Evolutionary conservation across 2,888 invertebrate genomes (phyloP).

Genomic region (Xylota sylvarum): DNA sequence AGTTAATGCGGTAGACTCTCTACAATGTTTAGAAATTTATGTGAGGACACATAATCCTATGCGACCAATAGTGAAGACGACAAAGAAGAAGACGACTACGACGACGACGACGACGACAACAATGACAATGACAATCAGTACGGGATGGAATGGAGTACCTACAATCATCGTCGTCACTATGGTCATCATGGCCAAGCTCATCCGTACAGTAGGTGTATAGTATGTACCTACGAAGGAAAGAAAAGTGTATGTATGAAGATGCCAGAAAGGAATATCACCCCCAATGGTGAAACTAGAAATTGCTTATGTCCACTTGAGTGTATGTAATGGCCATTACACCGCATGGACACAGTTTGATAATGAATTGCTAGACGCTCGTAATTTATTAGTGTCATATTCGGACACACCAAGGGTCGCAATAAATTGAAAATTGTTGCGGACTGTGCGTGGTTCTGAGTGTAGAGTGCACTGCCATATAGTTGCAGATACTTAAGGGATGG

Average conservation of each 20-base stretch:
- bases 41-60: slow-evolving; percentile 53
- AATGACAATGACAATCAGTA: slow-evolving; percentile 5
- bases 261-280: slow-evolving; percentile 23
- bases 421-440: slow-evolving; percentile 53
- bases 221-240: background rate
- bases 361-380: slow-evolving; percentile 62
- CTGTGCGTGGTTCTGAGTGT: slow-evolving; percentile 18
- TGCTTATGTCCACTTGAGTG: slow-evolving; percentile 61
- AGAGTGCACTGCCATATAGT: background rate
- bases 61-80: slow-evolving; percentile 35
- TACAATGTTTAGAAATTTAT: slow-evolving; percentile 65
- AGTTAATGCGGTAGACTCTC: slow-evolving; percentile 41
- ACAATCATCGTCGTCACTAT: slow-evolving; percentile 46
- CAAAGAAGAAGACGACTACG: slow-evolving; percentile 11
- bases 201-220: slow-evolving; percentile 11
- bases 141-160: slow-evolving; percentile 29
- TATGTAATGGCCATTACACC: slow-evolving; percentile 56
- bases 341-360: slow-evolving; percentile 62
- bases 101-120: slow-evolving; percentile 31
- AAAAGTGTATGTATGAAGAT: slow-evolving; percentile 15
- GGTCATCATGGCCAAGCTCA: slow-evolving; percentile 35
- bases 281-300: slow-evolving; percentile 38
- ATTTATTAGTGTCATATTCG: slow-evolving; percentile 64
- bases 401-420: slow-evolving; percentile 35
- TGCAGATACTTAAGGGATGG: background rate